Base-by-base conservation (phyloP, 23 tunicate species). In the Aplidium turbinatum region DNA sequence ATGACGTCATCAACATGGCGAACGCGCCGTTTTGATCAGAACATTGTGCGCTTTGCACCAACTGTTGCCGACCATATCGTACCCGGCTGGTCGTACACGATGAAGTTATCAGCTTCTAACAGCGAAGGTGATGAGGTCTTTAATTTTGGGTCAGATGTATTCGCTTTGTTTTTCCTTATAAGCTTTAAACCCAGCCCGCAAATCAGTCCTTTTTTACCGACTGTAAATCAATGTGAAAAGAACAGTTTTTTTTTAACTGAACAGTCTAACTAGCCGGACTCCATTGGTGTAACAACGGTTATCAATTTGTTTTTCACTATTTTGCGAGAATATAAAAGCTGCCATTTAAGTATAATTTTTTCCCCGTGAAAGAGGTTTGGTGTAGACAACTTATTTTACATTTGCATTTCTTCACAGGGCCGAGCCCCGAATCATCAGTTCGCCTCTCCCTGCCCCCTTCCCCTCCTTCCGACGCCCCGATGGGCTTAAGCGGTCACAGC, bases 51-150 rank as follows among this genome's bases (percentile, higher is more conserved):
- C 4, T 84, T 39, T 39, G 53, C 24, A 3, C 97, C 97, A 0
- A 46, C 57, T 1, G 26, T 21, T 36, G 9, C 30, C 25, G 63
- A 80, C 27, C 80, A 91, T 30, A 86, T 91, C 20, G 60, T 54
- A 55, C 86, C 97, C 1, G 97, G 97, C 7, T 91, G 97, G 97
- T 73, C 57, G 0, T 91, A 91, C 35, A 68, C 66, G 22, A 84
- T 91, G 65, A 39, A 33, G 1, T 33, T 91, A 20, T 57, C 86
- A 6, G 97, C 91, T 29, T 47, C 70, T 16, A 91, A 91, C 57
- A n/a, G 31, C 9, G 86, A 84, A 78, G 97, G 97, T 91, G 45
- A 13, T 9, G 18, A 60, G 3, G 31, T 42, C n/a, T n/a, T n/a
- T n/a, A n/a, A n/a, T n/a, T n/a, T n/a, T n/a, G n/a, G n/a, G n/a